Evolutionary conservation across 1,140 invertebrate species (phyloP).

Genomic region (Cyphomyrmex costatus): DNA sequence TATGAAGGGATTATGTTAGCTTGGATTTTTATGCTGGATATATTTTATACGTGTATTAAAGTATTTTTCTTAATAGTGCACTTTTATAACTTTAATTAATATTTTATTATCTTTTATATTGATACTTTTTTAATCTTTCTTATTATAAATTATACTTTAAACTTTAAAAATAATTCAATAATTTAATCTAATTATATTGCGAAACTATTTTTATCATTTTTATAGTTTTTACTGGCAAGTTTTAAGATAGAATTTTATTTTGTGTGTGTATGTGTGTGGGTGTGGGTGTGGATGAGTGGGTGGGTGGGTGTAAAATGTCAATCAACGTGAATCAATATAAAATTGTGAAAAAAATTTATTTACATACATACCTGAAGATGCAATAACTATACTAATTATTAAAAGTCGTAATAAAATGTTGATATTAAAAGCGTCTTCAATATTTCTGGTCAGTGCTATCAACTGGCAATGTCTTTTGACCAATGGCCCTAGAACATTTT

Average conservation of each 20-base stretch:
- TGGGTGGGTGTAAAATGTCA: too few species aligned
- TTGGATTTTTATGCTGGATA: not conserved
- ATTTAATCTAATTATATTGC: not conserved
- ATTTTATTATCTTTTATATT: slow-evolving; percentile 15
- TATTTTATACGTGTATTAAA: not conserved
- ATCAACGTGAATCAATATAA: not conserved
- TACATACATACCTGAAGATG: slow-evolving; percentile 60
- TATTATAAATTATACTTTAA: not conserved
- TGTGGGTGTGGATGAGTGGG: too few species aligned
- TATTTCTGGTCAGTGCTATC: slow-evolving; percentile 35
- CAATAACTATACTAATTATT: slow-evolving; percentile 66
- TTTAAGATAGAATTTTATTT: not conserved
- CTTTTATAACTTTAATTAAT: not conserved
- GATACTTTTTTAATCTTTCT: not conserved
- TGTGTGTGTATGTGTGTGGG: too few species aligned
- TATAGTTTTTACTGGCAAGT: not conserved
- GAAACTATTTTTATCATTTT: not conserved
- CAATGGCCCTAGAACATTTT: slow-evolving; percentile 20
- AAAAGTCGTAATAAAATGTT: slow-evolving; percentile 56
- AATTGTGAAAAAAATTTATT: not conserved
- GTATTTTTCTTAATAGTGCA: not conserved
- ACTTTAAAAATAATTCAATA: not conserved
- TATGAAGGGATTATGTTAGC: not conserved
- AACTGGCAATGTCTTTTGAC: slow-evolving; percentile 60
- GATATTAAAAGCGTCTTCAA: slow-evolving; percentile 61